Evolutionary conservation across 2,113 vertebrate genomes (phyloP).

Genomic region (Actinemys pallida): DNA sequence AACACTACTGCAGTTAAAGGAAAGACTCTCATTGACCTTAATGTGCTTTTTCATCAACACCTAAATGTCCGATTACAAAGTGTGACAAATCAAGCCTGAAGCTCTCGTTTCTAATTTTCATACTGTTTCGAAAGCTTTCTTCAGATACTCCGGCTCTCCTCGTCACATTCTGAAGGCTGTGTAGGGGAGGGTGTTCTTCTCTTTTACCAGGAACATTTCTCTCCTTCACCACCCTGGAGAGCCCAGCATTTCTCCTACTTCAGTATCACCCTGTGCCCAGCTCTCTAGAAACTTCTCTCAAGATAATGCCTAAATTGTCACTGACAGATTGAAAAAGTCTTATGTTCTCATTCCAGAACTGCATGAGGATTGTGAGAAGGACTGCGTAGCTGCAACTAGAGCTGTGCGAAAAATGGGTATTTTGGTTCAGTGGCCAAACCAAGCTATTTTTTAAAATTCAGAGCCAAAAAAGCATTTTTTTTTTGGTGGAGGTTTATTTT

Average conservation of each 20-base stretch:
- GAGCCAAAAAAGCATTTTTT: too few relatives aligned
- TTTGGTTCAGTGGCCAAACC: too few relatives aligned
- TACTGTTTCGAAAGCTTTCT: background rate
- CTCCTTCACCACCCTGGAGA: background rate
- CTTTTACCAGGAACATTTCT: background rate
- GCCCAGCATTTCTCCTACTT: background rate
- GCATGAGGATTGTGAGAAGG: too few relatives aligned
- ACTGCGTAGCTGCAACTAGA: too few relatives aligned
- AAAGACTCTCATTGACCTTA: background rate
- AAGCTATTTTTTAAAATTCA: too few relatives aligned
- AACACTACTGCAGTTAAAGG: background rate
- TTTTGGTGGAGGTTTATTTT: too few relatives aligned
- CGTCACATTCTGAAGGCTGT: background rate
- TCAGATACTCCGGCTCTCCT: background rate
- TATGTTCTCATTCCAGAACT: too few relatives aligned
- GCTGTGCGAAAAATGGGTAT: too few relatives aligned
- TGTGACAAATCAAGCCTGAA: background rate
- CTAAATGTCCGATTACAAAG: background rate
- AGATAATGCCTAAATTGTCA: too few relatives aligned
- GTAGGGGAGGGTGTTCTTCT: background rate
- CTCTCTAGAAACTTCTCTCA: too few relatives aligned
- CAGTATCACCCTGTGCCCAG: too few relatives aligned
- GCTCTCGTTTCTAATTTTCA: background rate
- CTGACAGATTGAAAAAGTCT: too few relatives aligned
- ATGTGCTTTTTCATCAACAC: background rate